Evolutionary conservation across 2,888 invertebrate genomes (phyloP).

Genomic region (Dryocosmus kuriphilus): DNA sequence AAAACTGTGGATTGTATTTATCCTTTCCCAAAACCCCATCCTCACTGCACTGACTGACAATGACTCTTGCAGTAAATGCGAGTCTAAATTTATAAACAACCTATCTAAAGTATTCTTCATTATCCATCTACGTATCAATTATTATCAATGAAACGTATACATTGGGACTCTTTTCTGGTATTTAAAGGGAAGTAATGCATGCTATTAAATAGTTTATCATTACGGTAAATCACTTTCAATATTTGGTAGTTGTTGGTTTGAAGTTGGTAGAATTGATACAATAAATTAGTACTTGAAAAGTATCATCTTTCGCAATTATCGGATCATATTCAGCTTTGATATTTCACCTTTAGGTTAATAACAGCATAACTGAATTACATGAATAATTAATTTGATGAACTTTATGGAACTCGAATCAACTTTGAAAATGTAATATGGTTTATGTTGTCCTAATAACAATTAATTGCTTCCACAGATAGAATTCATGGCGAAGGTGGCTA

Average conservation of each 20-base stretch:
- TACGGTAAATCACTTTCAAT: background rate
- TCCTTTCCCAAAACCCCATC: background rate
- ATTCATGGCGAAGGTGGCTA: constrained; percentile 84
- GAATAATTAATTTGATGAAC: background rate
- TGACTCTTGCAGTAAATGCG: background rate
- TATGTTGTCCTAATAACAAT: constrained; percentile 4
- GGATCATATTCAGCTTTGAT: background rate
- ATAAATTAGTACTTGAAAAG: constrained; percentile 21
- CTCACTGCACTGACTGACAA: background rate
- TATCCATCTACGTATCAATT: constrained; percentile 8
- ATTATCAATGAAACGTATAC: background rate
- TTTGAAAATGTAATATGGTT: background rate
- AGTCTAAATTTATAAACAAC: background rate
- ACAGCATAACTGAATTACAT: background rate
- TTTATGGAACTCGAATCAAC: background rate
- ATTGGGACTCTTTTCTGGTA: background rate
- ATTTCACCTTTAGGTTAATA: background rate
- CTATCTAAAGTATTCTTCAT: constrained; percentile 11
- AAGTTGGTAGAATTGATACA: constrained; percentile 1
- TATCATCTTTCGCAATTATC: constrained; percentile 1
- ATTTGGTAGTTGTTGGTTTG: constrained; percentile 17
- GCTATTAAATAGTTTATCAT: constrained; percentile 39
- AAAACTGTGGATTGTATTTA: background rate
- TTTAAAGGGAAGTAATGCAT: constrained; percentile 18
- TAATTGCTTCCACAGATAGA: constrained; percentile 70